Evolutionary conservation across 2,888 invertebrate genomes (phyloP).

Genomic region (Empis livida): DNA sequence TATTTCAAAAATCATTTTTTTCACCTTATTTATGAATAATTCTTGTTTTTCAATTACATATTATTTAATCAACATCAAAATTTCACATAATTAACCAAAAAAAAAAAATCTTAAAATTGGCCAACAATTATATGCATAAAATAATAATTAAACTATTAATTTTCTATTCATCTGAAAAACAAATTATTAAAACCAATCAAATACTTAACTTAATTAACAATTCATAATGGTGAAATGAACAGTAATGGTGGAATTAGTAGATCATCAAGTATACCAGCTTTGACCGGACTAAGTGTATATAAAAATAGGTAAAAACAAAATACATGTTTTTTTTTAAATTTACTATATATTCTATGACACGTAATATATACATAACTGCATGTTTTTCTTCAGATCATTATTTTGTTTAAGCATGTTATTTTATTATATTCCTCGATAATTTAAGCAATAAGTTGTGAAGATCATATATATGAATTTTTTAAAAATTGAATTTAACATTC

Average conservation of each 20-base stretch:
- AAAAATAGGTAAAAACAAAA: slow-evolving; percentile 31
- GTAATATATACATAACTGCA: no score
- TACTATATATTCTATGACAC: no score
- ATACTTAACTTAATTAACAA: slow-evolving; percentile 14
- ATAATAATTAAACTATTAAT: slow-evolving; percentile 11
- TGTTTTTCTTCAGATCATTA: no score
- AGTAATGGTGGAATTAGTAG: slow-evolving; percentile 66
- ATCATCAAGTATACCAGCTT: slow-evolving; percentile 82
- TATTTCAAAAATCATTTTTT: no score
- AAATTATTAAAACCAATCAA: slow-evolving; percentile 11
- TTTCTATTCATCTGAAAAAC: slow-evolving; percentile 4
- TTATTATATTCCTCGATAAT: not conserved
- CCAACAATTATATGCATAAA: no score
- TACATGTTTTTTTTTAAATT: not conserved
- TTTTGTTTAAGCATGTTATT: not conserved
- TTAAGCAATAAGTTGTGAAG: not conserved
- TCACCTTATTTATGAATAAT: no score
- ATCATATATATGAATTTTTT: not conserved
- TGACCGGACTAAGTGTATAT: slow-evolving; percentile 37
- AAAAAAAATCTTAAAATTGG: slow-evolving; percentile 2
- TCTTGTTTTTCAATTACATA: no score
- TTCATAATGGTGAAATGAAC: slow-evolving; percentile 19
- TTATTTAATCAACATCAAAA: slow-evolving; percentile 11
- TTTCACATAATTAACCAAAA: slow-evolving; percentile 6
- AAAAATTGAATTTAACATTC: not conserved